Evolutionary conservation across 2,797 vertebrate species (phyloP).

Genomic region (Cichlasoma orientale): DNA sequence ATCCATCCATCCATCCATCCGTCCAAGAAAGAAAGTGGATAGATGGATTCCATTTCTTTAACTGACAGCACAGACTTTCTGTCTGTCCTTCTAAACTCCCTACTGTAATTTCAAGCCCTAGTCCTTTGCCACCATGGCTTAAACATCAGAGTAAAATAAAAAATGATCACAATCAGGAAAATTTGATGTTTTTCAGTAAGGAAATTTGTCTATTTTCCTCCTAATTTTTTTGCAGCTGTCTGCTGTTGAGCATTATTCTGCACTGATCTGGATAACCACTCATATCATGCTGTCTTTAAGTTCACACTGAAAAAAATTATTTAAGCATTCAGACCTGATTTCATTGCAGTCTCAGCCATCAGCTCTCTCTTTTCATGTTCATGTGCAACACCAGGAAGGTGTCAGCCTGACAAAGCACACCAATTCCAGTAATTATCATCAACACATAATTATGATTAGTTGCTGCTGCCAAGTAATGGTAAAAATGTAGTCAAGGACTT

Average conservation of each 20-base stretch:
- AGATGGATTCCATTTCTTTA: neutral
- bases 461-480: slow-evolving; percentile 16
- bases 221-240: neutral
- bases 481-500: neutral
- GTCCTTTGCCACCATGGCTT: too few species aligned
- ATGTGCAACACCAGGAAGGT: neutral
- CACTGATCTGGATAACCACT: neutral
- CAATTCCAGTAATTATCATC: slow-evolving; percentile 36
- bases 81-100: too few species aligned
- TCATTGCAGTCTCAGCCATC: neutral
- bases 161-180: too few species aligned
- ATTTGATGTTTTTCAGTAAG: too few species aligned
- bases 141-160: too few species aligned
- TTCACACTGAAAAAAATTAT: neutral
- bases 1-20: too few species aligned
- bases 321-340: neutral
- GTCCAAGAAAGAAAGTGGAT: too few species aligned
- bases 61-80: neutral
- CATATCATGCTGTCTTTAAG: neutral
- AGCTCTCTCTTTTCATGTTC: neutral
- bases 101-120: too few species aligned
- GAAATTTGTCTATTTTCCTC: neutral
- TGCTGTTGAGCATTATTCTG: neutral
- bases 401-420: slow-evolving; percentile 33
- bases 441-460: slow-evolving; percentile 49